Base-by-base conservation (phyloP, 2,797 vertebrate genomes). In the Hyperoplus immaculatus region DNA sequence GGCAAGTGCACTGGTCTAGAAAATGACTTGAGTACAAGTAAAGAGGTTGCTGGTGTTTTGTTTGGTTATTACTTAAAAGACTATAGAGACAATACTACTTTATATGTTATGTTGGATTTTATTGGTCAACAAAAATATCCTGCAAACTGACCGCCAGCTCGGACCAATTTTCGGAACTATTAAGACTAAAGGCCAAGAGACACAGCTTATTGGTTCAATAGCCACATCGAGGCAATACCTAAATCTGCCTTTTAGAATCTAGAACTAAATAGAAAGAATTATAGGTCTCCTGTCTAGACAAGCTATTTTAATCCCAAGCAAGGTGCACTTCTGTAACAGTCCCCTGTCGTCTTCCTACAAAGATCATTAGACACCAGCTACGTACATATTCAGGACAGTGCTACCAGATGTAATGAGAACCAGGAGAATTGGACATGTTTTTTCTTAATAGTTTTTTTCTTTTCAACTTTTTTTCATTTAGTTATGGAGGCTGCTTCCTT, bases 21-120 rank as follows among this genome's bases (percentile, higher is more conserved):
- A 76, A 85, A 90, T 70, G 0, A 79, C 64, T 57, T 49, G 12
- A 69, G 43, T 77, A 65, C 60, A 75, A 64, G 16, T 29, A 15
- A 72, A 75, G 49, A 64, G 14, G 18, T 61, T 78, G 11, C 49
- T 13, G 14, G 38, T 77, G 64, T 56, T 75, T 21, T 10, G 10
- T 80, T 72, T 58, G 11, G 50, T 50, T 42, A 4, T 69, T 54
- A 46, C 8, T 36, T 5, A 54, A 46, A 29, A 58, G 3, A 42
- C 43, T 60, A 62, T 14, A 9, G 16, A 67, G 12, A 12, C 55
- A 61, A 80, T 46, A 36, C 16, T 46, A 4, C 16, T 16, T 1
- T 11, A 14, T n/a, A 21, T 63, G 11, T n/a, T 64, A 8, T 12
- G 6, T 15, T 29, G 18, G 0, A 29, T 41, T 72, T 45, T 56